Percentiles rank a stretch among this genome's conserved stretches.
Evolutionary conservation across 1,140 invertebrate species (phyloP).

Genomic region (Saxidomus purpurata): DNA sequence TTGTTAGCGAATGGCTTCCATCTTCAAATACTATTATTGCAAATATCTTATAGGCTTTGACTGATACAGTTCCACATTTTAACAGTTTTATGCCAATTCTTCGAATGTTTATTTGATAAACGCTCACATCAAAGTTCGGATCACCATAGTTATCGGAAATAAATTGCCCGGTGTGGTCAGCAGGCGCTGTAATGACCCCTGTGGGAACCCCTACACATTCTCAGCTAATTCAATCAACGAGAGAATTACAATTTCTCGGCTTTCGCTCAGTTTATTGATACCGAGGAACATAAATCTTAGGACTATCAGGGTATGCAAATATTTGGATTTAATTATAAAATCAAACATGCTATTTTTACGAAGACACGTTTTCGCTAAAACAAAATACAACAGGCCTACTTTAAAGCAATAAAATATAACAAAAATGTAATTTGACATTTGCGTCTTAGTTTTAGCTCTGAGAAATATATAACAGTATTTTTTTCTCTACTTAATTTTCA

Average conservation of each 20-base stretch:
- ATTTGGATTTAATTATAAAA: conserved; percentile 37
- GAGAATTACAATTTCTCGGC: conserved; percentile 20
- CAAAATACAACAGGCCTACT: too few species aligned
- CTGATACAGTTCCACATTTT: too few species aligned
- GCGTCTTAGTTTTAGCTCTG: too few species aligned
- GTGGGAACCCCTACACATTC: background rate
- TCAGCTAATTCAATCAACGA: conserved; percentile 27
- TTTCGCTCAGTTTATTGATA: conserved; percentile 26
- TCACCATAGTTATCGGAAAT: conserved; percentile 51
- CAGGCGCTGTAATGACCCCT: conserved; percentile 54
- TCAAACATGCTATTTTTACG: background rate
- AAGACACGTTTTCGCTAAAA: too few species aligned
- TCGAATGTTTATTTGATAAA: conserved; percentile 55
- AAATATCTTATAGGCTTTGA: too few species aligned
- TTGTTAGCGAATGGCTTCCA: too few species aligned
- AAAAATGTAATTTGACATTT: too few species aligned
- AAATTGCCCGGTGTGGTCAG: conserved; percentile 22
- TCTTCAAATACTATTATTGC: too few species aligned
- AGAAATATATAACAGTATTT: too few species aligned
- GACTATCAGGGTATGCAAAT: conserved; percentile 5
- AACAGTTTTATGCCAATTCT: conserved; percentile 5
- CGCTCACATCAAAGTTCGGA: conserved; percentile 34
- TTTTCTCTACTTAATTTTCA: too few species aligned
- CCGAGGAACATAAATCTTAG: background rate
- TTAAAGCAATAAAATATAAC: too few species aligned